phyloP scores from a whole-genome alignment of 2,797 vertebrate genomes.

The Clarias platycephalus region DNA sequence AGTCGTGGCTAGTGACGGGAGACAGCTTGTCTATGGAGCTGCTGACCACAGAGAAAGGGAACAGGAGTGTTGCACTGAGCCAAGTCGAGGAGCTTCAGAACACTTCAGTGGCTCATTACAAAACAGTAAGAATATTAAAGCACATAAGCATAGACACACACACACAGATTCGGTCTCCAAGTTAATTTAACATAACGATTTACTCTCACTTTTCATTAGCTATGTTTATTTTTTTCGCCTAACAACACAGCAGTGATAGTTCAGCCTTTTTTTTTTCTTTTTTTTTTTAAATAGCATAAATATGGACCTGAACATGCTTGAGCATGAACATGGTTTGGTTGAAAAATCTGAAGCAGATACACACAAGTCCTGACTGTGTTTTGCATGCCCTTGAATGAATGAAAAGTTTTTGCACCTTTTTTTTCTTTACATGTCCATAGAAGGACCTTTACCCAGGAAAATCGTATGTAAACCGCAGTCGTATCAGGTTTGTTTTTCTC shows the following conservation, averaged over 20 bases:
- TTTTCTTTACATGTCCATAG: neutral
- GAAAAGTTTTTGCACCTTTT: slow-evolving; percentile 9
- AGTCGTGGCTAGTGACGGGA: slow-evolving; percentile 94
- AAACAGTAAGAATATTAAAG: slow-evolving; percentile 76
- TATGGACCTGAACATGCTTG: neutral
- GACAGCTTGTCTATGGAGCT: slow-evolving; percentile 93
- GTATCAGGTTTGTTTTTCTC: neutral
- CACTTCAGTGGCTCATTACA: slow-evolving; percentile 79
- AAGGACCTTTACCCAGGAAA: slow-evolving; percentile 37
- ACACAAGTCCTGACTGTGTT: neutral
- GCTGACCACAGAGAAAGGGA: slow-evolving; percentile 87
- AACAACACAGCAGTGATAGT: neutral
- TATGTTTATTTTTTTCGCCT: neutral
- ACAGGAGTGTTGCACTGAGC: slow-evolving; percentile 80
- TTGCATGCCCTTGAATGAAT: slow-evolving; percentile 22
- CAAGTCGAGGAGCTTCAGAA: slow-evolving; percentile 84
- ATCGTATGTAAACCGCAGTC: slow-evolving; percentile 8
- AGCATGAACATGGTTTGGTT: neutral
- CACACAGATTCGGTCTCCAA: neutral
- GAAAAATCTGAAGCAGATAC: neutral
- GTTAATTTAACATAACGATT: too few relatives aligned
- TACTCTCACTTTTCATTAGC: neutral
- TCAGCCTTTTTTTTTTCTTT: too few relatives aligned
- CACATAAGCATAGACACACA: neutral
- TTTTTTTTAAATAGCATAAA: neutral